phyloP scores from a whole-genome alignment of 2,797 vertebrate species.

The Arctocebus calabarensis region DNA sequence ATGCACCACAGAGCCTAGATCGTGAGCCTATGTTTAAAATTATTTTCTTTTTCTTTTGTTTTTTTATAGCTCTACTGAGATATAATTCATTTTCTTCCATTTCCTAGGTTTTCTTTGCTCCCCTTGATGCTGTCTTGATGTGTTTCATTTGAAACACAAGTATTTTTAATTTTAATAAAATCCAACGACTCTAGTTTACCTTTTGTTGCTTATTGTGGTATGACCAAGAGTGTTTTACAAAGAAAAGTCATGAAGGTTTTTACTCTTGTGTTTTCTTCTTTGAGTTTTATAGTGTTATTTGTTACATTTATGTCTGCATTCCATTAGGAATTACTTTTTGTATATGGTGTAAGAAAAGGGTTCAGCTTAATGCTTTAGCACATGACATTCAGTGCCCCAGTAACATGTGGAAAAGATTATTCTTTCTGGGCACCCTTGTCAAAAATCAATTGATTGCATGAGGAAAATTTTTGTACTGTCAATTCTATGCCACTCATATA shows the following conservation, averaged over 20 bases:
- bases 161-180: background rate
- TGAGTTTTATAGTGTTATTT: background rate
- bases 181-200: background rate
- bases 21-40: background rate
- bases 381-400: too few species aligned
- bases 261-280: background rate
- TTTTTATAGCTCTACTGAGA: background rate
- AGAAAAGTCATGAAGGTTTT: background rate
- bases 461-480: background rate
- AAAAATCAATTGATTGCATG: background rate
- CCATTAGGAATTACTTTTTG: background rate
- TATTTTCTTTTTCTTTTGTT: background rate
- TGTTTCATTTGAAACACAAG: background rate
- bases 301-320: background rate
- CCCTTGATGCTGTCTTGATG: background rate
- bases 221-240: background rate
- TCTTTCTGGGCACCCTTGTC: background rate
- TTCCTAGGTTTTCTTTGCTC: background rate
- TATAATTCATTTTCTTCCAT: background rate
- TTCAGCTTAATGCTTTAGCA: background rate
- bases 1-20: background rate
- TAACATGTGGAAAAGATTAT: background rate
- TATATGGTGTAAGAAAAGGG: background rate
- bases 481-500: background rate
- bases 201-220: background rate